Base-by-base conservation (phyloP, 2,113 vertebrate species). In the Ranitomeya variabilis region DNA sequence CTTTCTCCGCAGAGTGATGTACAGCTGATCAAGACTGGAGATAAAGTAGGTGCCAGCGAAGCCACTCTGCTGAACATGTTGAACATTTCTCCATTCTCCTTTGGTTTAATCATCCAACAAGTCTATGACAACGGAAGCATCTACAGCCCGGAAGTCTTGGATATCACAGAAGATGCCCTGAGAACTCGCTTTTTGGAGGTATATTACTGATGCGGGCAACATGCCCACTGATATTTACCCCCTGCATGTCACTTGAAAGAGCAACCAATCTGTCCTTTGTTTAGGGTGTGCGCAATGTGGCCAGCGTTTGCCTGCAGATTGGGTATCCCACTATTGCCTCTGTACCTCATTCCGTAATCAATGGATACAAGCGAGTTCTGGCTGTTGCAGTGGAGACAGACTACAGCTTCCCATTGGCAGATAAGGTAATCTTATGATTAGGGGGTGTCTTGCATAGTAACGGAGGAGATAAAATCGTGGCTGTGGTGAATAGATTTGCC, bases 11-110 rank as follows among this genome's bases (percentile, higher is more conserved):
- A 99, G 98, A 99, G 97, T 0, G 97, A 99, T 0, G 98, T 99
- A 78, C 94, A 95, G 88, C 95, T 99, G 90, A 99, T 99, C 86
- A 99, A 96, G 91, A 95, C 95, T 0, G 96, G 97, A 77, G 98
- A 99, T 93, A 99, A 99, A 93, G 98, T 99, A 90, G 98, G 98
- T 82, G 98, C 98, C 96, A 99, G 98, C 0, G 98, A 99, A 93
- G 98, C 98, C 92, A 99, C 98, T 0, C 93, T 99, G 90, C 95
- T 98, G 91, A 99, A 99, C 96, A 99, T 99, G 98, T 90, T 99
- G 92, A 99, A 99, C 94, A 99, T 99, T 95, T 99, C 98, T 0
- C 98, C 98, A 0, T 99, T 99, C 95, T 99, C 98, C 91, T 99
- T 95, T 0, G 98, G 98, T 89, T 90, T 99, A 90, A 94, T 96